Conservation (phyloP, 2,113 vertebrate species). For the Cyanocitta stelleri region DNA sequence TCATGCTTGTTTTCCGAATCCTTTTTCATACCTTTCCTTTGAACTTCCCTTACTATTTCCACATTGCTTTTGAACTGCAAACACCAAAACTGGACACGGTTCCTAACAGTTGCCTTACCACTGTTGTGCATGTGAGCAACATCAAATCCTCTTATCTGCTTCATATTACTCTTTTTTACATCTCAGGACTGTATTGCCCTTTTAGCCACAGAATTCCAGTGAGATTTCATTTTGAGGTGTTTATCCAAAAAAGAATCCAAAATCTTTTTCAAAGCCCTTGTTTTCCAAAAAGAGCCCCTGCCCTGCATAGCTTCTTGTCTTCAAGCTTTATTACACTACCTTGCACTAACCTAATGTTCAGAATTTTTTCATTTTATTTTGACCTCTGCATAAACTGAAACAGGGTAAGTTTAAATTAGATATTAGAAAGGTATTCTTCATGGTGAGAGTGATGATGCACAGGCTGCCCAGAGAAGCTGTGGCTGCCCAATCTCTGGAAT, state of each 20-base stretch:
- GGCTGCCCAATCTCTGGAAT: neutral
- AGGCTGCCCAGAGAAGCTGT: neutral
- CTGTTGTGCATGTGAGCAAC: neutral
- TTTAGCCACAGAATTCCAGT: neutral
- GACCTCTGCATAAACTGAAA: neutral
- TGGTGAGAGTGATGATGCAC: neutral
- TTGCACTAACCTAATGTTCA: neutral
- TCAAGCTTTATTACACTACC: neutral
- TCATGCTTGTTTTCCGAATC: constrained; percentile 31
- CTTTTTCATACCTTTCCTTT: constrained; percentile 53
- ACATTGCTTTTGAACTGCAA: constrained; percentile 21
- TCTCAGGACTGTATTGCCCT: neutral
- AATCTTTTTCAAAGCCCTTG: neutral
- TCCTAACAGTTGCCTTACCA: neutral
- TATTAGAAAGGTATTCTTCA: neutral
- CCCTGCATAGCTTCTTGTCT: neutral
- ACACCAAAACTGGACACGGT: neutral
- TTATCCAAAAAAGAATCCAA: constrained; percentile 11
- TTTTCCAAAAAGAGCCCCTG: neutral
- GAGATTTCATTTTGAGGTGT: constrained; percentile 1
- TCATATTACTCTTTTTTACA: constrained; percentile 1
- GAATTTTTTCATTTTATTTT: neutral
- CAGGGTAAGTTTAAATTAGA: neutral
- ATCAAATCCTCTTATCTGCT: constrained; percentile 53
- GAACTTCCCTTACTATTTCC: constrained; percentile 10